Percentiles rank a stretch among this genome's conserved stretches.
Evolutionary conservation across 2,888 invertebrate species (phyloP).

Genomic region (Liodrosophila aerea): DNA sequence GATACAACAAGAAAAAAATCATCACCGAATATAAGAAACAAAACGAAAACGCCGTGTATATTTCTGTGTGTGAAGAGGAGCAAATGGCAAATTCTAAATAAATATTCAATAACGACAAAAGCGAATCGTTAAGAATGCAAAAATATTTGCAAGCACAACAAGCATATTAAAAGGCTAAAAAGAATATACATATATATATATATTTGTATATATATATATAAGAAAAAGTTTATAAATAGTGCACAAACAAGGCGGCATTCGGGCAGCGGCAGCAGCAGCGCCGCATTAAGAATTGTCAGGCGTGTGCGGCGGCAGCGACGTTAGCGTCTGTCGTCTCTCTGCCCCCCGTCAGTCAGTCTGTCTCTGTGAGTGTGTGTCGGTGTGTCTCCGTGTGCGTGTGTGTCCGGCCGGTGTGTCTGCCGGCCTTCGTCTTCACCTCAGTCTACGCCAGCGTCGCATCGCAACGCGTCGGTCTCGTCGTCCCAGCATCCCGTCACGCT

Average conservation of each 20-base stretch:
- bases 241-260: slow-evolving; percentile 68
- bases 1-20: slow-evolving; percentile 25
- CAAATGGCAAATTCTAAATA: slow-evolving; percentile 56
- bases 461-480: slow-evolving; percentile 12
- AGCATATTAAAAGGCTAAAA: slow-evolving; percentile 36
- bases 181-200: slow-evolving; percentile 4
- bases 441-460: slow-evolving; percentile 24
- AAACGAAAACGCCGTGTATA: slow-evolving; percentile 53
- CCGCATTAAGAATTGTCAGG: slow-evolving; percentile 69
- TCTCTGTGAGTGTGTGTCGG: slow-evolving; percentile 13
- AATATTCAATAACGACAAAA: slow-evolving; percentile 62
- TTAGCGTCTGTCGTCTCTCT: slow-evolving; percentile 10
- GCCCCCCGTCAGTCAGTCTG: slow-evolving; percentile 29
- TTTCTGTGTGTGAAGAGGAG: slow-evolving; percentile 32
- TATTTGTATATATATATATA: slow-evolving; percentile 13
- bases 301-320: slow-evolving; percentile 42
- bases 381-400: slow-evolving; percentile 18
- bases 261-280: slow-evolving; percentile 32
- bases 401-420: slow-evolving; percentile 20
- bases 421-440: slow-evolving; percentile 41
- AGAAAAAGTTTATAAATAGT: slow-evolving; percentile 72
- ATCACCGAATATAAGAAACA: slow-evolving; percentile 15
- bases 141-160: slow-evolving; percentile 48
- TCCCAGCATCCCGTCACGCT: slow-evolving; percentile 17
- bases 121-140: slow-evolving; percentile 48